Conservation (phyloP, 2,797 vertebrate species). For the Selene dorsalis region DNA sequence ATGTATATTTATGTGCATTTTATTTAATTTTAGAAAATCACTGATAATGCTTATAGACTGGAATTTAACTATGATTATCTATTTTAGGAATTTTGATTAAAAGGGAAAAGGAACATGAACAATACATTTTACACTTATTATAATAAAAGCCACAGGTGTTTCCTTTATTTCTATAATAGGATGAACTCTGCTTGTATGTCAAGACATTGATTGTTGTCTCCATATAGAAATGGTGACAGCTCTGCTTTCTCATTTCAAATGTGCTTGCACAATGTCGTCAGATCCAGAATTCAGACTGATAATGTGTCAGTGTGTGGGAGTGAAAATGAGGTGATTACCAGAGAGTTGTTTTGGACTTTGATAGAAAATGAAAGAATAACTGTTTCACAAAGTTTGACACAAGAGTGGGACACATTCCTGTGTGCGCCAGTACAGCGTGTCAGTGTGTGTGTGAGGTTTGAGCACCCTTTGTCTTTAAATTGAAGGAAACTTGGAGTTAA, state of each 20-base stretch:
- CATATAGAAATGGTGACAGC: no score
- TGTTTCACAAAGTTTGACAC: background rate
- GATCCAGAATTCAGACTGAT: slow-evolving; percentile 7
- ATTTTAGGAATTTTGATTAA: background rate
- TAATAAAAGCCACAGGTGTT: background rate
- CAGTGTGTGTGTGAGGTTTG: slow-evolving; percentile 24
- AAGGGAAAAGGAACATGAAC: slow-evolving; percentile 12
- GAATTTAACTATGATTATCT: background rate
- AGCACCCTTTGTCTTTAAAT: slow-evolving; percentile 11
- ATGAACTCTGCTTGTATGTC: background rate
- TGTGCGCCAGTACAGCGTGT: slow-evolving; percentile 33
- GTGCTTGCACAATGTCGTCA: slow-evolving; percentile 7
- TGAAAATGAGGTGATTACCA: slow-evolving; percentile 7
- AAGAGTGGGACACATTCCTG: background rate
- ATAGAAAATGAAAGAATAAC: background rate
- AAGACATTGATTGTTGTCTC: background rate
- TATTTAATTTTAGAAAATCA: background rate
- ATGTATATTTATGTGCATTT: no score
- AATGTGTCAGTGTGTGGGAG: slow-evolving; percentile 11
- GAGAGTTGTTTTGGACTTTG: background rate
- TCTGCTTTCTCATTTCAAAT: slow-evolving; percentile 16
- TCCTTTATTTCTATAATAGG: background rate
- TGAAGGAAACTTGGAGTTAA: background rate
- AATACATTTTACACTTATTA: background rate
- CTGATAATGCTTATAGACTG: background rate